Conservation (phyloP, 2,113 vertebrate species). For the Empidonax traillii region DNA sequence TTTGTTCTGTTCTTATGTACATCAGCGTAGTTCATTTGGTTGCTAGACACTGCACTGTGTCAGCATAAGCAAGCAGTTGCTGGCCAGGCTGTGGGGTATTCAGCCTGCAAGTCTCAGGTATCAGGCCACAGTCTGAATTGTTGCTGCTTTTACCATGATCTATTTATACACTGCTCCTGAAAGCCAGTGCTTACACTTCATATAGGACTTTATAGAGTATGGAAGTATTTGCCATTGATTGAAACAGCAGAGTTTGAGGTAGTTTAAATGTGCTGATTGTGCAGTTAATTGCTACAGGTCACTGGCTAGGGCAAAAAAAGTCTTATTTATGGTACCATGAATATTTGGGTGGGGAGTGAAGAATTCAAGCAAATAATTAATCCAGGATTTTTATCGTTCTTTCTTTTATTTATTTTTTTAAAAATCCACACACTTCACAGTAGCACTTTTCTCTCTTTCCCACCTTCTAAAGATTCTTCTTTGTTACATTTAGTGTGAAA, state of each 20-base stretch:
- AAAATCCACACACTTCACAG: background rate
- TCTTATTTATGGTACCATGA: background rate
- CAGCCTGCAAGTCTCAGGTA: background rate
- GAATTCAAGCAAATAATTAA: background rate
- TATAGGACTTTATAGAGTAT: background rate
- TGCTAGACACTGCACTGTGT: background rate
- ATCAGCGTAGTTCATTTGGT: background rate
- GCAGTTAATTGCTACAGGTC: background rate
- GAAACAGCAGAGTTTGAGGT: background rate
- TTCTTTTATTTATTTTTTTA: background rate
- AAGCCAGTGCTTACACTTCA: background rate
- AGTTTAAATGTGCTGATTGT: background rate
- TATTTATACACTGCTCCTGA: background rate
- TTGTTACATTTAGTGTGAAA: background rate
- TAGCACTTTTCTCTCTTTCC: background rate
- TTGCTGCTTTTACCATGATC: background rate
- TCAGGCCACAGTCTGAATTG: background rate
- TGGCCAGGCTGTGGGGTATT: background rate
- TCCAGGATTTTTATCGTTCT: background rate
- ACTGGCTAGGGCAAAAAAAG: background rate
- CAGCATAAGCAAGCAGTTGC: background rate
- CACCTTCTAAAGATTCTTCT: background rate
- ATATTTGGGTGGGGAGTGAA: background rate
- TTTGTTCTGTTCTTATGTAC: background rate
- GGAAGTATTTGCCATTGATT: background rate